Conservation (phyloP, 1,140 invertebrate species). For the Papilio xuthus region DNA sequence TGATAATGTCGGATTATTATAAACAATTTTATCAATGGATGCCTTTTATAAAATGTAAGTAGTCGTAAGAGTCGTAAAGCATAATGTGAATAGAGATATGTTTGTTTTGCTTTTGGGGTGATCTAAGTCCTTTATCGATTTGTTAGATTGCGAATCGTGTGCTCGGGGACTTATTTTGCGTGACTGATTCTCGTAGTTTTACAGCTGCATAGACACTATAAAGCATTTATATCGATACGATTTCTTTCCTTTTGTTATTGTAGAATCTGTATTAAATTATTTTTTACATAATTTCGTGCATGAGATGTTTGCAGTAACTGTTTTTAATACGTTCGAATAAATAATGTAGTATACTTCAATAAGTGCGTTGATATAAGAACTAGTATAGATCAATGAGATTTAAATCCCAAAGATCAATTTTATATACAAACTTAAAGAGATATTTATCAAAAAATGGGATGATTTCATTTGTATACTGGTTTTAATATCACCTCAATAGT, state of each 20-base stretch:
- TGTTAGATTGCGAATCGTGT: conserved; percentile 48
- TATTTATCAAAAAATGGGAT: conserved; percentile 11
- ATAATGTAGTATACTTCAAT: conserved; percentile 32
- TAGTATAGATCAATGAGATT: conserved; percentile 23
- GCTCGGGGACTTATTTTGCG: conserved; percentile 48
- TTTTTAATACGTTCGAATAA: conserved; percentile 29
- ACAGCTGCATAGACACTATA: conserved; percentile 47
- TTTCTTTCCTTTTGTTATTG: conserved; percentile 37
- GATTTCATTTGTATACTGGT: conserved; percentile 28
- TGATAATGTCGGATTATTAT: conserved; percentile 56
- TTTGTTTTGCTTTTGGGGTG: conserved; percentile 45
- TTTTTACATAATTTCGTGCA: conserved; percentile 33
- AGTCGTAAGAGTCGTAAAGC: conserved; percentile 72
- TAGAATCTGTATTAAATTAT: conserved; percentile 52
- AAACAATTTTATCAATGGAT: conserved; percentile 71
- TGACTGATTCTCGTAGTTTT: conserved; percentile 45
- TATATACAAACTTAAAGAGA: conserved; percentile 23
- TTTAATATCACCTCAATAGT: neutral
- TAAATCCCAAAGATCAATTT: conserved; percentile 27
- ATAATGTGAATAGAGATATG: conserved; percentile 70
- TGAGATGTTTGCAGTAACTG: conserved; percentile 19
- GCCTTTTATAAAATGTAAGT: conserved; percentile 78
- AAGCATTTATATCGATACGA: conserved; percentile 57
- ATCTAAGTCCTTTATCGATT: conserved; percentile 50
- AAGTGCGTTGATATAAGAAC: conserved; percentile 30